These are phyloP conservation scores for Panzeria rudis DNA, from an alignment of 2,888 invertebrate species.

Conservation along the genomic window DNA sequence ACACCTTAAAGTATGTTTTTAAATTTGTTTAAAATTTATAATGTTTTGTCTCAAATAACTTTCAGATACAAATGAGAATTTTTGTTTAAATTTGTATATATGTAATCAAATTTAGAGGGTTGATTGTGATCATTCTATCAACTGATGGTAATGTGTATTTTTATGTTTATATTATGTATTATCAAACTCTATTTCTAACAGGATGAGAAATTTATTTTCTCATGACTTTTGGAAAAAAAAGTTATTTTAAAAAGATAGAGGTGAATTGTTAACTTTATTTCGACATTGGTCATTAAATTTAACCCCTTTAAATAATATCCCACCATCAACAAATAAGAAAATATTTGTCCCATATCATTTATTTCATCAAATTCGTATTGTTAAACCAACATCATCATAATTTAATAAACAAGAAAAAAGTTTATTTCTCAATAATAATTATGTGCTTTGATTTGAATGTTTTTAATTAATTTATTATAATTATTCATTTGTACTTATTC, in stretches of 20 bases:
- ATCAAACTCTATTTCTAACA: not conserved
- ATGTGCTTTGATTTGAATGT: constrained; percentile 43
- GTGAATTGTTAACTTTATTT: constrained; percentile 14
- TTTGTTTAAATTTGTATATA: not conserved
- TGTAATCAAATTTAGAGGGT: too few species aligned
- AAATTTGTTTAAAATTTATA: constrained; percentile 23
- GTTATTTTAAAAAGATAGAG: not conserved
- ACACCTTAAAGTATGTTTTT: constrained; percentile 67
- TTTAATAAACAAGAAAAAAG: not conserved
- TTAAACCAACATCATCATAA: constrained; percentile 24
- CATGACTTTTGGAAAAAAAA: not conserved
- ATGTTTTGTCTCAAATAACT: not conserved
- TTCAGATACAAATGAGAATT: not conserved
- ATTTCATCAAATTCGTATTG: constrained; percentile 15
- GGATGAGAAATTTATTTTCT: not conserved
- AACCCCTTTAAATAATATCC: constrained; percentile 35
- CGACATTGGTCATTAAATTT: not conserved
- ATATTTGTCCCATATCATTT: not conserved
- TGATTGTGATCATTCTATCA: too few species aligned
- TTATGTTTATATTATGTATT: not conserved
- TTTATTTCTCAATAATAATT: constrained; percentile 26
- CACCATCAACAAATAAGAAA: not conserved
- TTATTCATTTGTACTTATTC: constrained; percentile 1
- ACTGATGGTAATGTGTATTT: not conserved
- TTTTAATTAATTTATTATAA: constrained; percentile 55